Evolutionary conservation across 2,888 invertebrate genomes (phyloP).

Genomic region (Elysia crispata): DNA sequence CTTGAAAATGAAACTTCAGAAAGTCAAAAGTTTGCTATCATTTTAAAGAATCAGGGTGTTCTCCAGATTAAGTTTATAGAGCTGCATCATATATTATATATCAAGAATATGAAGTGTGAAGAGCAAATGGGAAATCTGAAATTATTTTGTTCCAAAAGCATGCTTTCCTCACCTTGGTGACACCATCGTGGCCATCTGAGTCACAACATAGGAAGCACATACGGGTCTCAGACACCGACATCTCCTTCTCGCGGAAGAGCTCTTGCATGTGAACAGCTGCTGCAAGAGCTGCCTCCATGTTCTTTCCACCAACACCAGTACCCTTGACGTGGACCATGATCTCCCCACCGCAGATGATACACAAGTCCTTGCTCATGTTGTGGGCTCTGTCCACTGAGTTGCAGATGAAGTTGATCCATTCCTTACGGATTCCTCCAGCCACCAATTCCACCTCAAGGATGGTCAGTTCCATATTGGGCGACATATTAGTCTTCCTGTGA

Average conservation of each 20-base stretch:
- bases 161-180: slow-evolving; percentile 78
- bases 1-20: no score
- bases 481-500: slow-evolving; percentile 48
- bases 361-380: slow-evolving; percentile 71
- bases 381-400: slow-evolving; percentile 56
- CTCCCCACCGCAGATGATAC: slow-evolving; percentile 92
- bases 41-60: no score
- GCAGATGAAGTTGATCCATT: slow-evolving; percentile 62
- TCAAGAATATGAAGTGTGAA: no score
- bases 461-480: slow-evolving; percentile 44
- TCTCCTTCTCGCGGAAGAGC: slow-evolving; percentile 19
- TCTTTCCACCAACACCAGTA: slow-evolving; percentile 91
- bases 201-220: slow-evolving; percentile 89
- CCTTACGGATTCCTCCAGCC: slow-evolving; percentile 63
- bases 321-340: slow-evolving; percentile 89
- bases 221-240: slow-evolving; percentile 2
- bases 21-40: no score
- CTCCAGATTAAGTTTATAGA: no score
- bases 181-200: slow-evolving; percentile 98
- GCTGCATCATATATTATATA: no score
- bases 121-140: no score
- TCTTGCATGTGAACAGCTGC: slow-evolving; percentile 76
- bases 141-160: no score
- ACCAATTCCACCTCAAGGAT: slow-evolving; percentile 65
- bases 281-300: slow-evolving; percentile 92